Conservation (phyloP, 2,888 invertebrate species). For the Eremobia ochroleuca region DNA sequence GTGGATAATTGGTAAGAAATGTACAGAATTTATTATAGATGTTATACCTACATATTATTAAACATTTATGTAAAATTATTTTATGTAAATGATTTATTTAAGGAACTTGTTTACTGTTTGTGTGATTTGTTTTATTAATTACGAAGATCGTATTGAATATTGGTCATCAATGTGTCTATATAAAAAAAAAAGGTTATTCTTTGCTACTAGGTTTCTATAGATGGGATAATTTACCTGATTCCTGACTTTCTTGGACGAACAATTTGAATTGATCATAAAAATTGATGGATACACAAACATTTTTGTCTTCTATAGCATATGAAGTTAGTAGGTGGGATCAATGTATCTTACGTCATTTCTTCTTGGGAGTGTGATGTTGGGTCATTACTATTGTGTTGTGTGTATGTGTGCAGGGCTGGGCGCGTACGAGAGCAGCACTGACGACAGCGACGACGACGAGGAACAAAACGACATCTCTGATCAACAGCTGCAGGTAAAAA, state of each 20-base stretch:
- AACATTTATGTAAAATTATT: constrained; percentile 53
- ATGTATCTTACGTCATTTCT: constrained; percentile 36
- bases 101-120: constrained; percentile 48
- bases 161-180: constrained; percentile 22
- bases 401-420: constrained; percentile 93
- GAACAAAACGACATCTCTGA: constrained; percentile 91
- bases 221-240: constrained; percentile 10
- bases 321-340: constrained; percentile 38
- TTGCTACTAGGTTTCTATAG: constrained; percentile 37
- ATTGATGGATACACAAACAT: constrained; percentile 38
- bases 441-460: constrained; percentile 89
- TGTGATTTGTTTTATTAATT: constrained; percentile 46
- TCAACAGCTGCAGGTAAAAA: constrained; percentile 93
- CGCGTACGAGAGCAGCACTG: constrained; percentile 95
- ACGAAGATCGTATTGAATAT: constrained; percentile 19
- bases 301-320: constrained; percentile 25
- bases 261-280: constrained; percentile 26
- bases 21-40: constrained; percentile 80
- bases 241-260: constrained; percentile 18
- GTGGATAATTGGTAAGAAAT: constrained; percentile 85
- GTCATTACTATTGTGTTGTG: constrained; percentile 54
- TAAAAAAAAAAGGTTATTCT: constrained; percentile 13
- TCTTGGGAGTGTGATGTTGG: constrained; percentile 15
- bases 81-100: constrained; percentile 57
- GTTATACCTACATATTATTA: constrained; percentile 65